Evolutionary conservation across 1,140 invertebrate species (phyloP).

Genomic region (Palaemon carinicauda): DNA sequence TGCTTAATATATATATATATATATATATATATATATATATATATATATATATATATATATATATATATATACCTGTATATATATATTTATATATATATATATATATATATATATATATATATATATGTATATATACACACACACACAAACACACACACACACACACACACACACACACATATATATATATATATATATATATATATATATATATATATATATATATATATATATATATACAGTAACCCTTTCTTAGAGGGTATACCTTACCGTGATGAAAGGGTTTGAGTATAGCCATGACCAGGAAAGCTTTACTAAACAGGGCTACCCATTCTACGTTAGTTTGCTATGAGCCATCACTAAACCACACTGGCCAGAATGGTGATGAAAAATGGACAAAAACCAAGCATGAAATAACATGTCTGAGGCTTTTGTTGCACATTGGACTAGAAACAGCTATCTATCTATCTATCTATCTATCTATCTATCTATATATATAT

Average conservation of each 20-base stretch:
- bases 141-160: too few species aligned
- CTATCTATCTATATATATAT: not conserved
- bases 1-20: not conserved
- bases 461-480: not conserved
- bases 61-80: slow-evolving; percentile 6
- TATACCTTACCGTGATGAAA: too few species aligned
- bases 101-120: slow-evolving; percentile 9
- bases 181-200: slow-evolving; percentile 6
- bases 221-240: not conserved
- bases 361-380: too few species aligned
- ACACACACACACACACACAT: not conserved
- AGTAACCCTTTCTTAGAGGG: too few species aligned
- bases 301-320: too few species aligned
- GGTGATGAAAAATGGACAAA: too few species aligned
- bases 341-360: too few species aligned
- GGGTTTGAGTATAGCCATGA: too few species aligned
- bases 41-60: slow-evolving; percentile 22
- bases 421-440: too few species aligned
- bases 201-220: not conserved
- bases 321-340: too few species aligned
- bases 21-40: slow-evolving; percentile 1
- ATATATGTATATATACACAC: not conserved
- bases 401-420: too few species aligned
- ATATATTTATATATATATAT: not conserved
- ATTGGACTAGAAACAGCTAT: too few species aligned